phyloP scores from a whole-genome alignment of 2,888 invertebrate species.

The Idaea biselata region DNA sequence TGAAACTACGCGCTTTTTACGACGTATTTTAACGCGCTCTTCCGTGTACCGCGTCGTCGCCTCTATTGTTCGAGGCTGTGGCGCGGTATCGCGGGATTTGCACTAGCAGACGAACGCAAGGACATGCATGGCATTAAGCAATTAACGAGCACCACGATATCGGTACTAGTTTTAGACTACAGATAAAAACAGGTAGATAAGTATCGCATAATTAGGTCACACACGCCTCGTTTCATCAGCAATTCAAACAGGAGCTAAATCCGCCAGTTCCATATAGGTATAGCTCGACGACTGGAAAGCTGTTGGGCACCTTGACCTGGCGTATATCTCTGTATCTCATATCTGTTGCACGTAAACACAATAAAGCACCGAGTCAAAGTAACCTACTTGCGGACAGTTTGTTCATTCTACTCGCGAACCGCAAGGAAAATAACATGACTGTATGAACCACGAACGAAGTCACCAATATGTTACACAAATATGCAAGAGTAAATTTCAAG shows the following conservation, averaged over 20 bases:
- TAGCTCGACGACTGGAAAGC: conserved; percentile 68
- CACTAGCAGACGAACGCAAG: conserved; percentile 44
- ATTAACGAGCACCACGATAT: conserved; percentile 52
- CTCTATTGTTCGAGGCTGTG: conserved; percentile 58
- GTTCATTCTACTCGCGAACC: conserved; percentile 60
- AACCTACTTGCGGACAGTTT: conserved; percentile 70
- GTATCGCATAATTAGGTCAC: conserved; percentile 55
- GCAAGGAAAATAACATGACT: conserved; percentile 42
- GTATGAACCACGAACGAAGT: conserved; percentile 27
- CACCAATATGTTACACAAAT: conserved; percentile 42
- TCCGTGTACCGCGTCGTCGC: conserved; percentile 64
- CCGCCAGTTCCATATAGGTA: conserved; percentile 65
- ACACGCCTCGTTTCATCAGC: conserved; percentile 31
- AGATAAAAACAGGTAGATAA: conserved; percentile 61
- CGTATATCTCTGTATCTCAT: conserved; percentile 69
- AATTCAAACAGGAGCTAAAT: conserved; percentile 62
- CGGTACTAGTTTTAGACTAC: conserved; percentile 51
- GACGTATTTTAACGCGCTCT: conserved; percentile 68
- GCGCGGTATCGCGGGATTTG: conserved; percentile 50
- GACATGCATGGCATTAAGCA: conserved; percentile 64
- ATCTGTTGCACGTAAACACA: conserved; percentile 77
- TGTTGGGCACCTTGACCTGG: conserved; percentile 74
- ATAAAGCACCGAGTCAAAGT: conserved; percentile 71
- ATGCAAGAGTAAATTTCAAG: conserved; percentile 41
- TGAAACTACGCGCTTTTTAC: conserved; percentile 75